Evolutionary conservation across 2,888 invertebrate species (phyloP).

Genomic region (Nowickia ferox): DNA sequence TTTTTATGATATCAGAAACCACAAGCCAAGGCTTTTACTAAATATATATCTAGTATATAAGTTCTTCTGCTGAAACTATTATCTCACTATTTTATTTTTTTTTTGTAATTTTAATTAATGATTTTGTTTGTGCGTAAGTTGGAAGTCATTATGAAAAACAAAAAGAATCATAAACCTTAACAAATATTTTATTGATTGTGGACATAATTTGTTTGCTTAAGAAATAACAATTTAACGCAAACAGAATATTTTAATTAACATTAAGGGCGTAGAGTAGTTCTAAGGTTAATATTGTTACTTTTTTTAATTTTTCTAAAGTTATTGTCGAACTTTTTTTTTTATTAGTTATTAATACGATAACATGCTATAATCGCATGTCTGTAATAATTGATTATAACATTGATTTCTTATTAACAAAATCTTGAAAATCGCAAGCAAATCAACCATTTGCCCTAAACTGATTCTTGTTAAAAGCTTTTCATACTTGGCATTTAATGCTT

Average conservation of each 20-base stretch:
- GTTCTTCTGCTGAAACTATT: neutral
- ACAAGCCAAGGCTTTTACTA: neutral
- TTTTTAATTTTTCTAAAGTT: neutral
- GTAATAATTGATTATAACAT: conserved; percentile 66
- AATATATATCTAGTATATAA: too few relatives aligned
- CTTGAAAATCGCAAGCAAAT: conserved; percentile 22
- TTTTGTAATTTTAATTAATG: neutral
- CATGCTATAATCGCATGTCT: conserved; percentile 62
- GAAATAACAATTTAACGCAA: neutral
- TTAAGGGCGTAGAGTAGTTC: conserved; percentile 9
- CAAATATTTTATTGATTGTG: neutral
- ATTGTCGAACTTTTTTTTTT: neutral
- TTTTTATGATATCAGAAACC: neutral
- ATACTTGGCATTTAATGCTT: neutral
- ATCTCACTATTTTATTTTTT: neutral
- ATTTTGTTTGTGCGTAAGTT: conserved; percentile 22
- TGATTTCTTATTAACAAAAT: conserved; percentile 59
- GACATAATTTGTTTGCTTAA: conserved; percentile 17
- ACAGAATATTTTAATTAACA: neutral
- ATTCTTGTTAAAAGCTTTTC: neutral
- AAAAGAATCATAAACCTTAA: conserved; percentile 1
- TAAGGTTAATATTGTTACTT: neutral
- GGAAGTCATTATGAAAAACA: neutral
- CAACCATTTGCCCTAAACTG: conserved; percentile 4
- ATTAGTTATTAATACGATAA: conserved; percentile 43